Conservation (phyloP, 2,888 invertebrate species). For the Athalia circularis region DNA sequence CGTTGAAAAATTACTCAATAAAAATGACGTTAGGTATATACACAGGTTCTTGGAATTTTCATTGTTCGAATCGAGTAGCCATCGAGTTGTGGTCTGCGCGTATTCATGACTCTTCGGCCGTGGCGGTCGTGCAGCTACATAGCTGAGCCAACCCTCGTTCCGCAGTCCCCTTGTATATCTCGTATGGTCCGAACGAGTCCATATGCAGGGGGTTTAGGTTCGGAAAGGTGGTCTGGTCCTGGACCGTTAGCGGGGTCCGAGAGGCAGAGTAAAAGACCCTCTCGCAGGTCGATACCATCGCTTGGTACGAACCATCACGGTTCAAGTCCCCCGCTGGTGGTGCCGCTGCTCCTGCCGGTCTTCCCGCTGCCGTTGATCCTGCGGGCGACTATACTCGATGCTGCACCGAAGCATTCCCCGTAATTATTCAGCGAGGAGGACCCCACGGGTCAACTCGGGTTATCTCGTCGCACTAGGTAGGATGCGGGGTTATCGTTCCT, state of each 20-base stretch:
- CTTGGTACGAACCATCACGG: slow-evolving; percentile 50
- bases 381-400: slow-evolving; percentile 14
- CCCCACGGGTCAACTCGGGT: slow-evolving; percentile 65
- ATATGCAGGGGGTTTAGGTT: slow-evolving; percentile 38
- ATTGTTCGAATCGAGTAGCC: no score
- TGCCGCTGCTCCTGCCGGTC: slow-evolving; percentile 29
- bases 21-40: no score
- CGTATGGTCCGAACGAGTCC: slow-evolving; percentile 52
- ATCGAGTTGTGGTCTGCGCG: background rate
- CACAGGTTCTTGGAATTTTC: no score
- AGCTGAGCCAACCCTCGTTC: slow-evolving; percentile 62
- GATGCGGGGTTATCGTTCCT: slow-evolving; percentile 72
- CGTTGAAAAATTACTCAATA: no score
- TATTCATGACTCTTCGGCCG: slow-evolving; percentile 1
- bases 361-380: slow-evolving; percentile 13
- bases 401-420: slow-evolving; percentile 64
- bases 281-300: slow-evolving; percentile 70
- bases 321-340: slow-evolving; percentile 68
- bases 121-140: background rate
- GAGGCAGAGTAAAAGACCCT: slow-evolving; percentile 59
- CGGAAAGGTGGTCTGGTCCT: slow-evolving; percentile 37
- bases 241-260: slow-evolving; percentile 26
- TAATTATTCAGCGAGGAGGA: slow-evolving; percentile 72
- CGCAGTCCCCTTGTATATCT: slow-evolving; percentile 51
- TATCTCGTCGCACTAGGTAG: slow-evolving; percentile 63